phyloP scores from a whole-genome alignment of 2,797 vertebrate genomes.

The Rhodeus uyekii region DNA sequence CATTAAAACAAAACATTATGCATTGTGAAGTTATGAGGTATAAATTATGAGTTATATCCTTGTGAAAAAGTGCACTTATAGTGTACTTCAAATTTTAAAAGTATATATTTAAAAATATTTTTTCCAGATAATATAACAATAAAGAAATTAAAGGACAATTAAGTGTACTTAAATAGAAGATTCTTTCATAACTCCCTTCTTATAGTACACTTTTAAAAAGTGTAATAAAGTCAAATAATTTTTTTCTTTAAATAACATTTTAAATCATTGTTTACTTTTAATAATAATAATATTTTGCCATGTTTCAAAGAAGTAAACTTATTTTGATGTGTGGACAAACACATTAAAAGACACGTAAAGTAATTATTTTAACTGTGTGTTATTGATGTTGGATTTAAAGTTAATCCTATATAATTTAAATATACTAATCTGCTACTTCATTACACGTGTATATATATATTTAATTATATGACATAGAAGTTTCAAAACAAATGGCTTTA shows the following conservation, averaged over 20 bases:
- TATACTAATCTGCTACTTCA: not conserved
- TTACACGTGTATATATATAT: not conserved
- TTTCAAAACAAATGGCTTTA: no score
- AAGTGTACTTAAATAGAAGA: not conserved
- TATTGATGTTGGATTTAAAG: not conserved
- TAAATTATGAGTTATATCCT: not conserved
- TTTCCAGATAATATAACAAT: not conserved
- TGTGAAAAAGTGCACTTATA: not conserved
- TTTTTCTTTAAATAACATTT: not conserved
- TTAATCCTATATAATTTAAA: not conserved
- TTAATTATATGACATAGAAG: not conserved
- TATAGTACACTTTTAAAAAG: not conserved
- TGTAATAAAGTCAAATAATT: not conserved
- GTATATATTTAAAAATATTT: not conserved
- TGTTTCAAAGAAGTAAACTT: not conserved
- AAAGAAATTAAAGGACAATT: not conserved
- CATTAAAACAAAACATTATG: not conserved
- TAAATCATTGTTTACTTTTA: not conserved
- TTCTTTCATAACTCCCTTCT: not conserved
- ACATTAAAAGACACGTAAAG: not conserved
- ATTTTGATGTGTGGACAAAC: not conserved
- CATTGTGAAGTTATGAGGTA: not conserved
- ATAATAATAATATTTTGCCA: not conserved
- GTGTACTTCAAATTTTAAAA: not conserved
- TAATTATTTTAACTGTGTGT: not conserved